A percentile compares a stretch with the other conserved stretches of the same genome.
phyloP scores from a whole-genome alignment of 1,140 invertebrate species.

The Drosophila eugracilis region DNA sequence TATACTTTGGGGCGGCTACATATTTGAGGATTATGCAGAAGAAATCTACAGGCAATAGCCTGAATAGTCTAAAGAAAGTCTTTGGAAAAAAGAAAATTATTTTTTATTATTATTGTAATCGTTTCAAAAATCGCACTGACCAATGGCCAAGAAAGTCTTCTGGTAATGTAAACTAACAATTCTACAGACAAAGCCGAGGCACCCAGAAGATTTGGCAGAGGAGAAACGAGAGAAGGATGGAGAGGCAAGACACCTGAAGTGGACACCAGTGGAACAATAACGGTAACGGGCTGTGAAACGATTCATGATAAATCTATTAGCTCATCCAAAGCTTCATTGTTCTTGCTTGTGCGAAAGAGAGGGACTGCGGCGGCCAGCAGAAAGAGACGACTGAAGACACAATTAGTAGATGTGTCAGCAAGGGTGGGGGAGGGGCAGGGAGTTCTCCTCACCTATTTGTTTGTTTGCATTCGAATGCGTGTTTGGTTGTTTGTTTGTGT shows the following conservation, averaged over 20 bases:
- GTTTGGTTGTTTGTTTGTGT: slow-evolving; percentile 8
- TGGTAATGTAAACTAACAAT: neutral
- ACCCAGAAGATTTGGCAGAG: neutral
- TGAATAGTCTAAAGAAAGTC: too few relatives aligned
- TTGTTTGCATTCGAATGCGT: slow-evolving; percentile 19
- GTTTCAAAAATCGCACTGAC: neutral
- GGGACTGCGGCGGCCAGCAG: slow-evolving; percentile 1
- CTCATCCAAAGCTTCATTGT: slow-evolving; percentile 34
- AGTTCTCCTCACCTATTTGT: slow-evolving; percentile 19
- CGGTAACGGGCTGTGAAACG: slow-evolving; percentile 52
- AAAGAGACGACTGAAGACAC: slow-evolving; percentile 48
- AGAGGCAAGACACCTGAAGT: slow-evolving; percentile 17
- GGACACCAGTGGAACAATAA: slow-evolving; percentile 12
- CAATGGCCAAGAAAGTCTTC: neutral
- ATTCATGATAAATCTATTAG: slow-evolving; percentile 65
- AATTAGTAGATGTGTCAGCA: slow-evolving; percentile 51
- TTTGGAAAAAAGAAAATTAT: too few relatives aligned
- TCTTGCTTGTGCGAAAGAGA: neutral
- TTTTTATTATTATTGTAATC: too few relatives aligned
- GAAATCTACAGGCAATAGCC: too few relatives aligned
- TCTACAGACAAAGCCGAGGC: neutral
- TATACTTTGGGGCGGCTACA: slow-evolving; percentile 17
- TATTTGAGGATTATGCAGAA: too few relatives aligned
- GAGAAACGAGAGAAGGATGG: neutral
- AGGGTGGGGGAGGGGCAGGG: slow-evolving; percentile 3